Base-by-base conservation (phyloP, 2,113 vertebrate species). In the Arenaria interpres region DNA sequence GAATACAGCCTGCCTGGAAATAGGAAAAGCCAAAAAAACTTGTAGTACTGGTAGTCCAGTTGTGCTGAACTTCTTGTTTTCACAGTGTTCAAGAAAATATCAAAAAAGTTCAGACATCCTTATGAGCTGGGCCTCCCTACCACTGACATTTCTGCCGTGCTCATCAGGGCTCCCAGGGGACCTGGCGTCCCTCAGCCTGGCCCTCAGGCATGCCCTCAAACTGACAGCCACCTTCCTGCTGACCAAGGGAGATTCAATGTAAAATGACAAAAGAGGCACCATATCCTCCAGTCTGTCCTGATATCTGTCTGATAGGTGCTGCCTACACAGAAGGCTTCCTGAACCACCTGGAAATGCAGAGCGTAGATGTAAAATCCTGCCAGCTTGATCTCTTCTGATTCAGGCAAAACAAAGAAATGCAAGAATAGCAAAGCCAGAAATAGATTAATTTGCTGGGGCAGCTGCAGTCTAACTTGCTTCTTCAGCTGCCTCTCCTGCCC, bases 181-280 rank as follows among this genome's bases (percentile, higher is more conserved):
- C 54, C 3, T 46, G 28, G 4, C 3, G 0, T 45, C 45, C 57
- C 69, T 79, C 51, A 51, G 62, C 43, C 51, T 59, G 57, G 67
- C 8, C 62, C 75, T 88, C 0, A 0, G 63, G 71, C 66, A 32
- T 76, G n/a, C 39, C 50, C 12, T 67, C 1, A 0, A 48, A 79
- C 33, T 24, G 54, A 68, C 46, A 30, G 62, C 17, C 53, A 85
- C 33, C 54, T 15, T 53, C 39, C 66, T 88, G 41, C 45, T 90
- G 32, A 69, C 39, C 45, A 37, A 88, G 25, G 48, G 57, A 63
- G 22, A 72, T 48, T 68, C 35, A 56, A 1, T 22, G 21, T 56
- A 45, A 92, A 73, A 74, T 24, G 27, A 33, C 48, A 67, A 45
- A 68, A 82, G 27, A 69, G 27, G 14, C 19, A 53, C 39, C 16